A percentile compares a stretch with the other conserved stretches of the same genome.
Evolutionary conservation across 2,888 invertebrate genomes (phyloP).

Genomic region (Celastrina argiolus): DNA sequence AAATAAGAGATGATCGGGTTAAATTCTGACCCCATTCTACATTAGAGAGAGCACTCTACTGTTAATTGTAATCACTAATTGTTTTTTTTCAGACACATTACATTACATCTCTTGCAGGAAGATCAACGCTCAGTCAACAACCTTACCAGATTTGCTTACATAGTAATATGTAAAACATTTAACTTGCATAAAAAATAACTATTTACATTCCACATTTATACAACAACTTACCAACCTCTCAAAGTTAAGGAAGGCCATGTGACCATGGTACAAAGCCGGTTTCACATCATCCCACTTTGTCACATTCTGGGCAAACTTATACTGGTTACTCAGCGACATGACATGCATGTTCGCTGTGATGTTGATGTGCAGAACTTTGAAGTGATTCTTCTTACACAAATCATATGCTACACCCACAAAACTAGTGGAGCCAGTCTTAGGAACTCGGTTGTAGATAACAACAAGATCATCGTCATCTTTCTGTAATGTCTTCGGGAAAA

Average conservation of each 20-base stretch:
- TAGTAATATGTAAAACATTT: too few species aligned
- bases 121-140: too few species aligned
- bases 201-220: neutral
- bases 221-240: conserved; percentile 81
- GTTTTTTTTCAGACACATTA: too few species aligned
- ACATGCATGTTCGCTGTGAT: conserved; percentile 97
- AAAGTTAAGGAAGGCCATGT: conserved; percentile 97
- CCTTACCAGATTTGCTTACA: too few species aligned
- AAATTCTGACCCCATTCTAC: too few species aligned
- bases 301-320: conserved; percentile 92
- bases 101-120: too few species aligned
- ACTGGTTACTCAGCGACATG: conserved; percentile 94
- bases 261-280: conserved; percentile 98
- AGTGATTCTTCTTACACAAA: conserved; percentile 84
- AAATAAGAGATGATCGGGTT: too few species aligned
- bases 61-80: too few species aligned
- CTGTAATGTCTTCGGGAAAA: conserved; percentile 51
- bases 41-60: too few species aligned
- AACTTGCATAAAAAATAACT: too few species aligned
- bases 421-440: conserved; percentile 98
- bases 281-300: conserved; percentile 92
- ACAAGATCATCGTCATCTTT: conserved; percentile 82
- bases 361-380: conserved; percentile 91
- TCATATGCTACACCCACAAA: conserved; percentile 95
- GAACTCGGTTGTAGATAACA: conserved; percentile 96